Evolutionary conservation across 2,888 invertebrate species (phyloP).

Genomic region (Drosophila putrida): DNA sequence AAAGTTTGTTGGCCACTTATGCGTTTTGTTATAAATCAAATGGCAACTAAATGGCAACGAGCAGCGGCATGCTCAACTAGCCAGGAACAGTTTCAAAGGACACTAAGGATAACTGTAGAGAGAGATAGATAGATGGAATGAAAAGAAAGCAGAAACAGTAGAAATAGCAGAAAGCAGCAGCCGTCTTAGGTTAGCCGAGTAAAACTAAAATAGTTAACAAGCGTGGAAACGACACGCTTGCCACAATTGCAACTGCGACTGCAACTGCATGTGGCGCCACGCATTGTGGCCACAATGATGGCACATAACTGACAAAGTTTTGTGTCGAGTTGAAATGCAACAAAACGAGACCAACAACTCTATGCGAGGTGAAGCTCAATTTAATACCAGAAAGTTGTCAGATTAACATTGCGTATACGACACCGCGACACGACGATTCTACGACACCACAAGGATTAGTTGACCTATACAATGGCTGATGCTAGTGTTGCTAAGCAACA

Average conservation of each 20-base stretch:
- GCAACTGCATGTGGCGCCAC: conserved; percentile 23
- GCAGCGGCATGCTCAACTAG: conserved; percentile 36
- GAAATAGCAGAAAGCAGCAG: background rate
- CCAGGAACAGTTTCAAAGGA: conserved; percentile 4
- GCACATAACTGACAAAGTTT: conserved; percentile 45
- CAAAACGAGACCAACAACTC: background rate
- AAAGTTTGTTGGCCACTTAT: conserved; percentile 65
- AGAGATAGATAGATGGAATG: background rate
- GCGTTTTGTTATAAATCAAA: conserved; percentile 62
- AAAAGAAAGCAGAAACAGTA: background rate
- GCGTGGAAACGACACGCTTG: conserved; percentile 6
- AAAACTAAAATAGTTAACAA: conserved; percentile 15
- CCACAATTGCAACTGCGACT: background rate
- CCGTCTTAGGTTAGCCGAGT: background rate
- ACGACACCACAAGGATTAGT: conserved; percentile 11
- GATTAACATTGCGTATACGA: conserved; percentile 41
- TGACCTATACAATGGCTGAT: background rate
- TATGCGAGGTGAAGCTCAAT: conserved; percentile 15
- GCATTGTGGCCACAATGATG: conserved; percentile 49
- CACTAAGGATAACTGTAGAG: background rate
- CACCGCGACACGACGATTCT: conserved; percentile 4
- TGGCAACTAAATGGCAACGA: conserved; percentile 44
- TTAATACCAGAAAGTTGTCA: conserved; percentile 29
- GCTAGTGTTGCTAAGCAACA: background rate
- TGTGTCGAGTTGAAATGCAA: conserved; percentile 7